phyloP scores from a whole-genome alignment of 2,797 vertebrate genomes.

The Ctenopoma kingsleyae region DNA sequence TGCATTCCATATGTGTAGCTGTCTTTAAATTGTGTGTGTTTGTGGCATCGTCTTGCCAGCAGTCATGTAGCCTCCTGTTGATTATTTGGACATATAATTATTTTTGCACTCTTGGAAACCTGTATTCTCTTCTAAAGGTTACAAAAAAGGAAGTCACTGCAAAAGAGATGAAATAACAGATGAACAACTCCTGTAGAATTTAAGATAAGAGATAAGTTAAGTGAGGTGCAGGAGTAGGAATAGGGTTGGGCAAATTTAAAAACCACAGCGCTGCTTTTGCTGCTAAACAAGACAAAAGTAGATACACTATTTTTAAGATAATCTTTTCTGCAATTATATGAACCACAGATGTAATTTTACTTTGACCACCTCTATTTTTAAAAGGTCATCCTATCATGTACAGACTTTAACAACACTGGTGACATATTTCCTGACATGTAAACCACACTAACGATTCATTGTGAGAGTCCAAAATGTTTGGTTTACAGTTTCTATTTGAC shows the following conservation, averaged over 20 bases:
- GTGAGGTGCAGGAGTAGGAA: neutral
- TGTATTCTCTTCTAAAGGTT: neutral
- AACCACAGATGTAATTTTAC: too few species aligned
- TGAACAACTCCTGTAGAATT: neutral
- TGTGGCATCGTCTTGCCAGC: slow-evolving; percentile 12
- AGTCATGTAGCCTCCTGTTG: slow-evolving; percentile 20
- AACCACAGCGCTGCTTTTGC: too few species aligned
- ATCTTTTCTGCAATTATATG: too few species aligned
- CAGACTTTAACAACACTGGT: too few species aligned
- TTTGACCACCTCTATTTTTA: too few species aligned
- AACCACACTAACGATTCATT: neutral
- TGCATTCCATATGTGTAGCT: slow-evolving; percentile 40
- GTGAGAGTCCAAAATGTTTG: neutral
- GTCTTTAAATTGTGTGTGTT: slow-evolving; percentile 12
- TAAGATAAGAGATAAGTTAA: neutral
- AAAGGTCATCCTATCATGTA: too few species aligned
- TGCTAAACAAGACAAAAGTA: too few species aligned
- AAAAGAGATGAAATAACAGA: neutral
- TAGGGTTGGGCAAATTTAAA: too few species aligned
- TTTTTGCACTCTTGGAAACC: slow-evolving; percentile 21
- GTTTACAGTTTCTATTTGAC: neutral
- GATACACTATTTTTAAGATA: too few species aligned
- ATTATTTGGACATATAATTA: slow-evolving; percentile 34
- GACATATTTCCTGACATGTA: too few species aligned
- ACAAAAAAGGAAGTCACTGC: neutral